phyloP scores from a whole-genome alignment of 1,140 invertebrate genomes.

The Octopus sinensis region DNA sequence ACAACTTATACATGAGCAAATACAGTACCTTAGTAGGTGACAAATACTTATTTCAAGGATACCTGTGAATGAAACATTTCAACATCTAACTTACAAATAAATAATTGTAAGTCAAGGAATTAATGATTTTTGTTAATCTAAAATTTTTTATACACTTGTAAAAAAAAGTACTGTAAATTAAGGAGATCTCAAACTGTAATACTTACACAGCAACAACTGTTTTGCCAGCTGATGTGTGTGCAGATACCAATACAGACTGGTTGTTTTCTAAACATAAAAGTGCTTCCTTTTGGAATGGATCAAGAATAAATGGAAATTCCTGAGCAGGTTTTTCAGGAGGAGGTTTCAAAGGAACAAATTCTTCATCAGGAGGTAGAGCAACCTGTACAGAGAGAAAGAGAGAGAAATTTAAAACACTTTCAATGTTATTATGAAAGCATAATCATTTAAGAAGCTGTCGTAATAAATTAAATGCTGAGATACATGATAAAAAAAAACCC shows the following conservation, averaged over 20 bases:
- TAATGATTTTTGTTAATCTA: too few species aligned
- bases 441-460: too few species aligned
- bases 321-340: constrained; percentile 68
- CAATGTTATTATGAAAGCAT: too few species aligned
- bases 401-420: not conserved
- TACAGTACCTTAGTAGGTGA: too few species aligned
- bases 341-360: constrained; percentile 69
- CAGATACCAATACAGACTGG: constrained; percentile 94
- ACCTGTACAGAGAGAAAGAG: constrained; percentile 54
- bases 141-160: not conserved
- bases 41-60: too few species aligned
- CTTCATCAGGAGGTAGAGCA: constrained; percentile 79
- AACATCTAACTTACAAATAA: too few species aligned
- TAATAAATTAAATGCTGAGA: too few species aligned
- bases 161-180: not conserved
- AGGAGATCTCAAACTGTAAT: not conserved
- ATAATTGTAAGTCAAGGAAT: too few species aligned
- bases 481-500: too few species aligned
- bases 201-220: constrained; percentile 96
- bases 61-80: too few species aligned
- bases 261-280: constrained; percentile 96
- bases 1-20: too few species aligned
- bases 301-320: constrained; percentile 90
- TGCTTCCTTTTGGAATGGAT: constrained; percentile 98
- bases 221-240: constrained; percentile 99